Base-by-base conservation (phyloP, 2,888 invertebrate species). In the Morinoia aosen region DNA sequence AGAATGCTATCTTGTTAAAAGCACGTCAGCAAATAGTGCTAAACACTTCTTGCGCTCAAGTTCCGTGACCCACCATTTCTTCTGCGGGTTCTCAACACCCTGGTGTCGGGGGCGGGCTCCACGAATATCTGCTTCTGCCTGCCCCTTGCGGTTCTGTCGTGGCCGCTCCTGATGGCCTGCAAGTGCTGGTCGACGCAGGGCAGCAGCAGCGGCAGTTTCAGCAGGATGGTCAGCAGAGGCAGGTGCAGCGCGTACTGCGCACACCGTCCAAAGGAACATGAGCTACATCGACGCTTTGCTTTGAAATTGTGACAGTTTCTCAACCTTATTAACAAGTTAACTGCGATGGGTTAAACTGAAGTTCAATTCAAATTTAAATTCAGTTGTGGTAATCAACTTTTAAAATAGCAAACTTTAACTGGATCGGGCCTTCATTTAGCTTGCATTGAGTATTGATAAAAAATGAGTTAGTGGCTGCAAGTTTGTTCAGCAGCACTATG, bases 301-400 rank as follows among this genome's bases (percentile, higher is more conserved):
- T 48, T 48, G 95, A 98, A 99, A 97, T 98, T 98, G 97, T 98
- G 98, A 97, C 98, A 98, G 61, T 97, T 99, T 90, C 98, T 98
- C 58, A 98, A 98, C 0, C 98, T 99, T 97, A 99, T 48, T 48
- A n/a, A n/a, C n/a, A n/a, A n/a, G n/a, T n/a, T n/a, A n/a, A n/a
- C n/a, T n/a, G n/a, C n/a, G n/a, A n/a, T n/a, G n/a, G n/a, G n/a
- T n/a, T n/a, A n/a, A n/a, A n/a, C n/a, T n/a, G n/a, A n/a, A n/a
- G n/a, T n/a, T n/a, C n/a, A n/a, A n/a, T n/a, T n/a, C n/a, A n/a
- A n/a, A n/a, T n/a, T n/a, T n/a, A n/a, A n/a, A n/a, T n/a, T n/a
- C n/a, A n/a, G n/a, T n/a, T n/a, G n/a, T n/a, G n/a, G n/a, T n/a
- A n/a, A n/a, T n/a, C n/a, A n/a, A n/a, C n/a, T n/a, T n/a, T n/a